Evolutionary conservation across 1,140 invertebrate genomes (phyloP), one percentile per base, ranked within the genome.

Genomic region (Bombus picipes): DNA sequence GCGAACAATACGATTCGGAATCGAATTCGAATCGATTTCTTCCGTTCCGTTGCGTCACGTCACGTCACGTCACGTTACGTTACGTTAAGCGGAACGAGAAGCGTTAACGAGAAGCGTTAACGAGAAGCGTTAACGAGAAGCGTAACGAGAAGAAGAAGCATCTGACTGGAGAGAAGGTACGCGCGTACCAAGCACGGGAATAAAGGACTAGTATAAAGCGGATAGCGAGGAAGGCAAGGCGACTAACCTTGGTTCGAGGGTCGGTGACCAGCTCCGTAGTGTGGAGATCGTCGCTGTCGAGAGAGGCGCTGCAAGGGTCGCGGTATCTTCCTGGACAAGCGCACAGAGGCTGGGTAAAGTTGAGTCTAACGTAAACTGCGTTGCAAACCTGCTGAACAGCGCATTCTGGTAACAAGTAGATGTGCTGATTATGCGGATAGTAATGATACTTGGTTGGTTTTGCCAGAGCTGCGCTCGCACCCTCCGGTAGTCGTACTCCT

Each of bases 351-450:
- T 99, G 98, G 41, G 98, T 98, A 95, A 98, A 98, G 95, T 99
- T 98, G 76, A 99, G 95, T 82, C 98, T 96, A 47, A 98, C 97
- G 95, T 99, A 99, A 76, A 99, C 98, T 1, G 98, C 98, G 94
- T 98, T 99, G 95, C 98, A 99, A 81, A 98, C 98, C 96, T 98
- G 96, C 96, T 99, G 98, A 89, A 98, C 98, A 78, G 98, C 98
- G 95, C 98, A 99, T 95, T 98, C 98, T 79, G 98, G 98, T 81
- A 98, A 96, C 90, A 98, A 95, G 96, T 98, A 98, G 90, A 98
- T 97, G 94, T 98, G 98, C 94, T 98, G 98, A 95, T 98, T 98
- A 95, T 98, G 98, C n/a, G 98, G 98, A 94, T 98, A 98, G 95
- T 98, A 98, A 93, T 98, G 98, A 95, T 98, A 98, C 95, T 98